Evolutionary conservation across 2,113 vertebrate species (phyloP), one percentile per base, ranked within the genome.

Genomic region (Ictalurus furcatus): DNA sequence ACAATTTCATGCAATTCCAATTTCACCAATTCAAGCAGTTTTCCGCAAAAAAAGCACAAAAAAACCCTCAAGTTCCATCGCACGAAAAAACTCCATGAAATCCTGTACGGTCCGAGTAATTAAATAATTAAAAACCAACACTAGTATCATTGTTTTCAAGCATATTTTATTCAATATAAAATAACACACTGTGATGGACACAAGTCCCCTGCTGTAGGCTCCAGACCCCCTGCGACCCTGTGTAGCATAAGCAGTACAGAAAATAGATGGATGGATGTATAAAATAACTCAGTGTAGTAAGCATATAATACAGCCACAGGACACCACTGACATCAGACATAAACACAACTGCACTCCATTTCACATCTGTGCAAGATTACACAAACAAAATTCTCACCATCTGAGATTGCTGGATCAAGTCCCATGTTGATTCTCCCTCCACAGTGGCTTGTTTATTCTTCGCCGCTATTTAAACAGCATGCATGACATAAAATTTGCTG

Each of bases 371-470:
- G 21, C 34, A 84, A 84, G 12, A 40, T 84, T 84, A 84, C 81
- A 40, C 81, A 84, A 37, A 84, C 58, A 63, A 13, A 84, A 23
- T 63, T 6, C 58, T 61, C 81, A 84, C 9, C 58, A 84, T 84
- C 11, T 84, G 81, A 61, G 19, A 84, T 63, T 25, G 9, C 58
- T 84, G 81, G 81, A 84, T 61, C 1, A 4, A 63, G 21, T 63
- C 81, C 58, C 81, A 40, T 83, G 81, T 25, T 83, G 81, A 83
- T 82, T 82, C 30, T 82, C 7, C 17, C 14, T n/a, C 54, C 56
- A 61, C 56, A 61, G 16, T 59, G 30, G 19, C 61, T 83, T 23
- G 19, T 37, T 37, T 37, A 56, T 59, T 37, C 13, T 37, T 59
- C 54, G n/a, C n/a, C n/a, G 17, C 1, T 1, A 6, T 37, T 83